Base-by-base conservation (phyloP, 2,888 invertebrate species). In the Scaptomyza cyrtandrae region DNA sequence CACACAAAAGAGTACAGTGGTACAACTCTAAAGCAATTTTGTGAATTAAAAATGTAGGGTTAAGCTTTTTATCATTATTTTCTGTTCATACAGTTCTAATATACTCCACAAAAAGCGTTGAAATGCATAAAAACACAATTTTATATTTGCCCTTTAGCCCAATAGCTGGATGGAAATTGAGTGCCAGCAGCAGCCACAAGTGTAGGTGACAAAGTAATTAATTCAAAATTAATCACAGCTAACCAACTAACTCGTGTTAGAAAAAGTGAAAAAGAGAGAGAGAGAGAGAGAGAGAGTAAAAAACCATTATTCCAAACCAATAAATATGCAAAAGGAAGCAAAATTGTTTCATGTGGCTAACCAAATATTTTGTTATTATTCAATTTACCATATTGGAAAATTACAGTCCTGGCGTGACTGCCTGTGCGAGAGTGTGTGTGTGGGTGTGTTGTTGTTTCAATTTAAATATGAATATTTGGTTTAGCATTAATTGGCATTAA, bases 401-500 rank as follows among this genome's bases (percentile, higher is more conserved):
- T 62, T 68, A 52, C 66, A 75, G 62, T 53, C 39, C 52, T 35
- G 53, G 39, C 44, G 24, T 6, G 33, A 6, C 19, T n/a, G 50
- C 10, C 10, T 19, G 19, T 19, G 29, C 43, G 29, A 43, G 10
- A 10, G 39, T 16, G 35, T 14, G 14, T 31, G 41, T 24, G 16
- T 29, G 27, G 14, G 60, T 37, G 53, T 54, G 14, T 57, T 37
- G 53, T 54, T 63, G 65, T 74, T 65, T 57, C 67, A 84, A 87
- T 81, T 76, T 78, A 72, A 83, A 76, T 85, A 85, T 84, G 71
- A 54, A 59, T 80, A 71, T 78, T 84, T 86, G 76, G 76, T 53
- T 66, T 59, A 59, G 69, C 64, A 72, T 72, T 83, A 74, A 77
- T 86, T 71, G 61, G 53, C 61, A 41, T 61, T 69, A 81, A 19